phyloP scores from a whole-genome alignment of 2,113 vertebrate genomes.

The Cynocephalus volans region DNA sequence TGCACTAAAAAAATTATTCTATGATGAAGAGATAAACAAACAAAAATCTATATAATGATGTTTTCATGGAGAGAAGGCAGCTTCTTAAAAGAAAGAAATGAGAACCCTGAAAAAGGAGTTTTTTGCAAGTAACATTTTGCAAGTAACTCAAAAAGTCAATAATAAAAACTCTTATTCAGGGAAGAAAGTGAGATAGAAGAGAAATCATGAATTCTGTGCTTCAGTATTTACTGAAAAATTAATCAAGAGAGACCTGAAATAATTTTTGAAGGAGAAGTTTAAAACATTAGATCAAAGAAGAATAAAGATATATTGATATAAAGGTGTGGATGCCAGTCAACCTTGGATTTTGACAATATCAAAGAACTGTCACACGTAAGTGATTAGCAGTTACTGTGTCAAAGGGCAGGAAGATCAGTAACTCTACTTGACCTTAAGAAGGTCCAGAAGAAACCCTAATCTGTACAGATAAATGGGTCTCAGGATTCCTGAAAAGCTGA shows the following conservation, averaged over 20 bases:
- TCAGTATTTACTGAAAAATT: slow-evolving; percentile 4
- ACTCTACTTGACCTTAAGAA: neutral
- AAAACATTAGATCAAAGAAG: slow-evolving; percentile 30
- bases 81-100: neutral
- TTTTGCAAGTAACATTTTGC: neutral
- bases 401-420: neutral
- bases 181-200: neutral
- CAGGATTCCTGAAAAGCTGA: neutral
- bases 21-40: neutral
- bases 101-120: neutral
- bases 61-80: neutral
- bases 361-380: neutral
- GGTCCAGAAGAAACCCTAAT: neutral
- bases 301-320: slow-evolving; percentile 15
- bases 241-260: neutral
- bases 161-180: slow-evolving; percentile 45
- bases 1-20: slow-evolving; percentile 48
- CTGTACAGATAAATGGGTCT: neutral
- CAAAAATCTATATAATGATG: slow-evolving; percentile 17
- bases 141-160: slow-evolving; percentile 38
- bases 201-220: neutral
- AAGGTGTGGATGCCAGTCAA: neutral
- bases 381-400: neutral
- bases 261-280: slow-evolving; percentile 22
- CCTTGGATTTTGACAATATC: neutral